Percentiles rank a stretch among this genome's conserved stretches.
These are phyloP conservation scores for Glossosoma conforme DNA, from an alignment of 1,140 invertebrate genomes.

Conservation along the genomic window DNA sequence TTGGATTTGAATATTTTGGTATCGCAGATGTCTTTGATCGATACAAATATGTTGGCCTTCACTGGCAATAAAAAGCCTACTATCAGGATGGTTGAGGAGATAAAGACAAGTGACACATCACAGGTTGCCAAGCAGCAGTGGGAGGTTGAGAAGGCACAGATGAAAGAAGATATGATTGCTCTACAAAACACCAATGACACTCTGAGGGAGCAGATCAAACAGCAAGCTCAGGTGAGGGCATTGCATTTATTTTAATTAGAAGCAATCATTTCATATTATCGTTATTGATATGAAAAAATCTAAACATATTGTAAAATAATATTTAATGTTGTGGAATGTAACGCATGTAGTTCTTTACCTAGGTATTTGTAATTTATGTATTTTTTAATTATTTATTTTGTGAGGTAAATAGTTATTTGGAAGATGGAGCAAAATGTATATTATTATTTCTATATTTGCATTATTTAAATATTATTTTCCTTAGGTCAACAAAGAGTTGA, in stretches of 20 bases:
- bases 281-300: too few relatives aligned
- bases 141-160: conserved; percentile 36
- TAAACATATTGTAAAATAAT: too few relatives aligned
- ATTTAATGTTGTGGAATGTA: too few relatives aligned
- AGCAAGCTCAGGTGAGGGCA: conserved; percentile 47
- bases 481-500: conserved; percentile 87
- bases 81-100: conserved; percentile 50
- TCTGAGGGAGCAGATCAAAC: conserved; percentile 46
- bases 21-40: conserved; percentile 60
- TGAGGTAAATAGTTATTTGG: too few relatives aligned
- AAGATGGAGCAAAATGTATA: conserved; percentile 17
- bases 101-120: conserved; percentile 25
- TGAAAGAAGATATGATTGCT: conserved; percentile 40
- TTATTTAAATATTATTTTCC: conserved; percentile 23
- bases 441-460: conserved; percentile 6
- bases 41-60: conserved; percentile 49
- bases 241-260: too few relatives aligned
- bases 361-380: too few relatives aligned
- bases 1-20: conserved; percentile 65
- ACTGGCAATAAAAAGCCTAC: conserved; percentile 42
- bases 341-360: too few relatives aligned
- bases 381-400: too few relatives aligned
- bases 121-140: conserved; percentile 20
- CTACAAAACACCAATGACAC: conserved; percentile 40
- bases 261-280: too few relatives aligned